Base-by-base conservation (phyloP, 1,140 invertebrate species). In the Cotesia vestalis region DNA sequence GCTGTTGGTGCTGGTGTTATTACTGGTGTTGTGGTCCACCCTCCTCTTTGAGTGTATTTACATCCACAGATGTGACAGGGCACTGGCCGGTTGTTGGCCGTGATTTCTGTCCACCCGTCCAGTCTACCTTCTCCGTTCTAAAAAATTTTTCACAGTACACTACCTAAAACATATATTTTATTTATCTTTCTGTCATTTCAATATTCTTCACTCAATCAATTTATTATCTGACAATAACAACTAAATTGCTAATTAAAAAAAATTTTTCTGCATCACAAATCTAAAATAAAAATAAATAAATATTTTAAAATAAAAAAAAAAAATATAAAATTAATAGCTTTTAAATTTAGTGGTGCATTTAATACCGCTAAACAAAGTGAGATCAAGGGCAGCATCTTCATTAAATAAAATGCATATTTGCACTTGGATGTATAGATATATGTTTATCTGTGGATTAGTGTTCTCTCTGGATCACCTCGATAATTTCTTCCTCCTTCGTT, bases 331-430 rank as follows among this genome's bases (percentile, higher is more conserved):
- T 61, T 61, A 38, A 61, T 61, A 59, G 38, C 6, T 17, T 17
- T 8, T 3, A 38, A 59, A 59, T 59, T 64, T 67, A 34, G 66
- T 27, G 46, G 20, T 14, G 17, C 46, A n/a, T 61, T 20, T 35
- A 64, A 57, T 59, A 12, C 34, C 14, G 27, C 27, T 52, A 53
- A 52, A 60, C 36, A 61, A 67, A 14, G 61, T 66, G 61, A 70
- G 71, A 75, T 75, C 74, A 75, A 75, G 74, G 74, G 71, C 74
- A 66, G 57, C 68, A 14, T 73, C 63, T 46, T 75, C 62, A 67
- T 75, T 73, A 75, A 64, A n/a, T 46, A 36, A 40, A 27, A 60
- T 20, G 51, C 35, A 61, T 34, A 59, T 40, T 4, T n/a, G 27
- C 27, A 27, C 27, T 11, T 46, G 40, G 40, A 46, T 46, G 11